phyloP scores from a whole-genome alignment of 2,113 vertebrate species.

The Bubalus kerabau region DNA sequence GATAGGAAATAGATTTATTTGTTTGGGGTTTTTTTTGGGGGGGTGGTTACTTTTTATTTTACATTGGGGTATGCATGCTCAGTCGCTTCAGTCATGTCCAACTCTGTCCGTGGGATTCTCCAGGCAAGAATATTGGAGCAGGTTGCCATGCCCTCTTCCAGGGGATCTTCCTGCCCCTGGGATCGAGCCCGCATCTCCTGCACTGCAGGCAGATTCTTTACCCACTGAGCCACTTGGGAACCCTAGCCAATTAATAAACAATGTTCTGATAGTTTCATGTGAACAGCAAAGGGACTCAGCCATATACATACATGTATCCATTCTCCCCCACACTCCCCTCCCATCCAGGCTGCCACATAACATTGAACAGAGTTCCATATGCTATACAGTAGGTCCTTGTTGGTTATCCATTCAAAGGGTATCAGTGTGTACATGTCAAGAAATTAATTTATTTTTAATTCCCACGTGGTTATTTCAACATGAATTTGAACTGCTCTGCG shows the following conservation, averaged over 20 bases:
- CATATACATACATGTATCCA: neutral
- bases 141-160: neutral
- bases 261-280: neutral
- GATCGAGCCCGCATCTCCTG: rapidly evolving
- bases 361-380: neutral
- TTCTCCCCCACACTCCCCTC: neutral
- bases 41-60: neutral
- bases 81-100: neutral
- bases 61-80: neutral
- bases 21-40: neutral
- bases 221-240: neutral
- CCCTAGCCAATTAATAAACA: neutral
- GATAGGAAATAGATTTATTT: neutral
- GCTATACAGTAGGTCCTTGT: neutral
- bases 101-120: neutral
- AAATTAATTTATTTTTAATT: neutral
- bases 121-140: neutral
- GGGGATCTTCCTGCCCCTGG: neutral
- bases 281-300: neutral
- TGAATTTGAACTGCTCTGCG: neutral
- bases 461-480: neutral
- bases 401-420: neutral
- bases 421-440: neutral
- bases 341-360: neutral
- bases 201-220: neutral